These are phyloP conservation scores for Tinea pellionella DNA, from an alignment of 2,888 invertebrate species.

Conservation along the genomic window DNA sequence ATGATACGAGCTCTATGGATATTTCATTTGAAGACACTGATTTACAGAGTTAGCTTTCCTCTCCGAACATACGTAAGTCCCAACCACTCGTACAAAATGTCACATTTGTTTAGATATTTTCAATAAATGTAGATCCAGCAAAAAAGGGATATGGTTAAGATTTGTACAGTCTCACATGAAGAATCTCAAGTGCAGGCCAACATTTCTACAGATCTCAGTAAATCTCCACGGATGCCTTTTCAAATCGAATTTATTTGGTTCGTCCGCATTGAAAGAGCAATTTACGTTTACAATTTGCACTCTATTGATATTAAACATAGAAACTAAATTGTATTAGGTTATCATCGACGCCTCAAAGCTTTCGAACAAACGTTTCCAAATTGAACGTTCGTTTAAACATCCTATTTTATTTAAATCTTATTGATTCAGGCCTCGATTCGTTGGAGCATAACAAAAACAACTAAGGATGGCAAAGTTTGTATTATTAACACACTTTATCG, in stretches of 20 bases:
- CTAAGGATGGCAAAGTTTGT: not conserved
- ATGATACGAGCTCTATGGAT: not conserved
- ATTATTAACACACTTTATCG: not conserved
- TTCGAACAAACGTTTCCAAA: constrained; percentile 19
- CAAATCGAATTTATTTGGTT: constrained; percentile 9
- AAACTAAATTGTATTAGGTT: not conserved
- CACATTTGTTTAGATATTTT: constrained; percentile 5
- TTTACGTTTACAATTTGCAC: not conserved
- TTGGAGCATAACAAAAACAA: constrained; percentile 5
- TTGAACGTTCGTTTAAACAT: constrained; percentile 28
- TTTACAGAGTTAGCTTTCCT: not conserved
- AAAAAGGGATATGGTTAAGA: not conserved
- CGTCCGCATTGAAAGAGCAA: not conserved
- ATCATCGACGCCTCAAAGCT: not conserved
- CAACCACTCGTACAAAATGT: too few species aligned
- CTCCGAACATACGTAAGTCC: not conserved
- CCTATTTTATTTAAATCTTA: constrained; percentile 30
- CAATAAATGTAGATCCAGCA: not conserved
- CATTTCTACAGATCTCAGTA: constrained; percentile 4
- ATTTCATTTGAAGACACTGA: constrained; percentile 1
- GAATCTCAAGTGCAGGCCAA: not conserved
- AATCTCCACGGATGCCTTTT: constrained; percentile 10
- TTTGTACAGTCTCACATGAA: not conserved
- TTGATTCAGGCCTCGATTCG: constrained; percentile 20
- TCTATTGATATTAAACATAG: not conserved